phyloP scores from a whole-genome alignment of 2,888 invertebrate species.

The Ephialtes manifestator region DNA sequence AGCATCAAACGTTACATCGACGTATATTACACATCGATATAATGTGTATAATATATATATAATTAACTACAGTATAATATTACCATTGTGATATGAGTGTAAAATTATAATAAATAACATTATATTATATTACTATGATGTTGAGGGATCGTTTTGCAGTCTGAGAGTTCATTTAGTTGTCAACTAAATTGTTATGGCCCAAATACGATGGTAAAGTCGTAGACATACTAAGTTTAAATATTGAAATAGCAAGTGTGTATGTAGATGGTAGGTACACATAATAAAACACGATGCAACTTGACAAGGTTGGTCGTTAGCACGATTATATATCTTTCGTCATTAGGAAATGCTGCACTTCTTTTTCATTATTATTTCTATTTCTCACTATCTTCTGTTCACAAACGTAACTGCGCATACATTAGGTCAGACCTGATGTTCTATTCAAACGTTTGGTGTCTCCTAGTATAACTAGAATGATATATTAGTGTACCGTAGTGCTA shows the following conservation, averaged over 20 bases:
- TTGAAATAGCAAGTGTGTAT: conserved; percentile 22
- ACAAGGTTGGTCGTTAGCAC: conserved; percentile 46
- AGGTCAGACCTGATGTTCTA: conserved; percentile 16
- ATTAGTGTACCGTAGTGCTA: not conserved
- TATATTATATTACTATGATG: not conserved
- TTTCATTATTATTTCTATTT: conserved; percentile 15
- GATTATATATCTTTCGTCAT: conserved; percentile 37
- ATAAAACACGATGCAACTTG: conserved; percentile 42
- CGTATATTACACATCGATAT: not conserved
- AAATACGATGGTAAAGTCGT: not conserved
- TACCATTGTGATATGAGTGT: not conserved
- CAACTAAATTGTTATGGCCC: not conserved
- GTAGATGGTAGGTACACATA: conserved; percentile 16
- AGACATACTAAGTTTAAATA: not conserved
- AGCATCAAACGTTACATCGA: not conserved
- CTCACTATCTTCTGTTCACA: not conserved
- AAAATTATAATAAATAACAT: not conserved
- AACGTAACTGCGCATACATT: not conserved
- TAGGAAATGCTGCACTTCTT: conserved; percentile 24
- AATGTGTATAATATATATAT: too few species aligned
- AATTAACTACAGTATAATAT: not conserved
- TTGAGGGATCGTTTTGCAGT: not conserved
- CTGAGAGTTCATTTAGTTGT: not conserved
- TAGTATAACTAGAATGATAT: not conserved
- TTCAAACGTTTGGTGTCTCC: not conserved